Evolutionary conservation across 2,113 vertebrate genomes (phyloP), one percentile per base, ranked within the genome.

Genomic region (Chamaea fasciata): DNA sequence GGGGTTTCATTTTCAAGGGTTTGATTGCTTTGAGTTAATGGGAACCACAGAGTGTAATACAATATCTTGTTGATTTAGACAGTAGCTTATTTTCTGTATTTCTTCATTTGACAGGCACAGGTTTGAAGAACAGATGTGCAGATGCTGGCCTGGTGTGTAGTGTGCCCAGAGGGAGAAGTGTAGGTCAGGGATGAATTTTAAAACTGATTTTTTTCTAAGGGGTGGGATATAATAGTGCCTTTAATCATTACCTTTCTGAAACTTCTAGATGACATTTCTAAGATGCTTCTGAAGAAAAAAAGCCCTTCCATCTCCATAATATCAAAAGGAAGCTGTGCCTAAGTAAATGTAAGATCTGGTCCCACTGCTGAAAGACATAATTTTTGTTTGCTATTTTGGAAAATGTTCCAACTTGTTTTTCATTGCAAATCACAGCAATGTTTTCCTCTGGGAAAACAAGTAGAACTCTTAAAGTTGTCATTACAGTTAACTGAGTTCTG

Each of bases 381-480:
- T 94, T 98, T 98, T 94, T 95, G 91, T 96, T 96, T 96, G 67
- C 93, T 97, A 14, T 90, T 97, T 96, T 97, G 96, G 95, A 97
- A 98, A 92, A 92, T 77, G 94, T 97, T 96, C 86, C 89, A 95
- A 97, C 96, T 93, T 96, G 88, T 18, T 95, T 95, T 96, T 87
- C 94, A 69, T 83, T 94, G 95, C 89, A 96, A 97, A 96, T 95
- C 20, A 19, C 76, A 92, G 89, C 92, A 79, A 86, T 93, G 87
- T 94, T 78, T 62, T 69, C 90, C 76, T 96, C 84, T 92, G 71
- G 56, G 59, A 83, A 95, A 94, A 71, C 46, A 93, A 94, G 27
- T 41, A 81, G 75, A 92, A 88, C 53, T 63, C 91, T 93, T 91
- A 18, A 94, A 79, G 62, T 87, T 95, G 64, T 73, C 9, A 1